Conservation (phyloP, 64 coral and sea anemone species). For the Porites lutea region DNA sequence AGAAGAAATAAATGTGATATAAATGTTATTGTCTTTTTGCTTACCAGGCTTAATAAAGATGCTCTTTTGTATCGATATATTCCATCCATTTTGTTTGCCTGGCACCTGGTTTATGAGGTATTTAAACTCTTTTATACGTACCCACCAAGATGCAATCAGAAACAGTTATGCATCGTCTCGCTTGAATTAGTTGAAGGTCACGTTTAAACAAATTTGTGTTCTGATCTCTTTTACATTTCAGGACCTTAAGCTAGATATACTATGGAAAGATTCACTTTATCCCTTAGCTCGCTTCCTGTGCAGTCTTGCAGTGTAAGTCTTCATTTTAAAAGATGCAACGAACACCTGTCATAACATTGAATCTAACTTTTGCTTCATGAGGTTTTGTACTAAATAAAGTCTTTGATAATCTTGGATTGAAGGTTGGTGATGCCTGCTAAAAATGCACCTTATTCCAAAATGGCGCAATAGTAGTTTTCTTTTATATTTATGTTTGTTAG, state of each 20-base stretch:
- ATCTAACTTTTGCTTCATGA: too few relatives aligned
- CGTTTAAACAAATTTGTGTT: background rate
- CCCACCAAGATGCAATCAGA: too few relatives aligned
- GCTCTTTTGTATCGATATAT: conserved; percentile 25
- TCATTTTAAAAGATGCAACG: background rate
- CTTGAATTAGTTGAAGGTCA: too few relatives aligned
- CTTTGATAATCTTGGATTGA: too few relatives aligned
- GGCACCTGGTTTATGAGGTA: conserved; percentile 54
- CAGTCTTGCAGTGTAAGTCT: conserved; percentile 53
- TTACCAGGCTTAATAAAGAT: conserved; percentile 10
- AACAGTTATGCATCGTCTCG: too few relatives aligned
- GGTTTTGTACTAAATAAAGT: too few relatives aligned
- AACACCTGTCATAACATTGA: too few relatives aligned
- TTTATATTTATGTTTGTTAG: too few relatives aligned
- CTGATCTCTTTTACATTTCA: background rate
- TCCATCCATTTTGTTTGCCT: conserved; percentile 30
- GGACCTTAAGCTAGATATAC: conserved; percentile 61
- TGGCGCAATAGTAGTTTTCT: too few relatives aligned
- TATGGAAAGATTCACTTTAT: conserved; percentile 44
- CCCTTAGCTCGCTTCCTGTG: conserved; percentile 42
- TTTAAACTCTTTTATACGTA: background rate
- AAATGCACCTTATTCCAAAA: too few relatives aligned
- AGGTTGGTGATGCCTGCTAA: too few relatives aligned
- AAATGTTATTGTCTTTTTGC: background rate
- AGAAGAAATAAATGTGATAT: background rate